A percentile compares a stretch with the other conserved stretches of the same genome.
phyloP scores from a whole-genome alignment of 2,113 vertebrate genomes.

The Python bivittatus region DNA sequence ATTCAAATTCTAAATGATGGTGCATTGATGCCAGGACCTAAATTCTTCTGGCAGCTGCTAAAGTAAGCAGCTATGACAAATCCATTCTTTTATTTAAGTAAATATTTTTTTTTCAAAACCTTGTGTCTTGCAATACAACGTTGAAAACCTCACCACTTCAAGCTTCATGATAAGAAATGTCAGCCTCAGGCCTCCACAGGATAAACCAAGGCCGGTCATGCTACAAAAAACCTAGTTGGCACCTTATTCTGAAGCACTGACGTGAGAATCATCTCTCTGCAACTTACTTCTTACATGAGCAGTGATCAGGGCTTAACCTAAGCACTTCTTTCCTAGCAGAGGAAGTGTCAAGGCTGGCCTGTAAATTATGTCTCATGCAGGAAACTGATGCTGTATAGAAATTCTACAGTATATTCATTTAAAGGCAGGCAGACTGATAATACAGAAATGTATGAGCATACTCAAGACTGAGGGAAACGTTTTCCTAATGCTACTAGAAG shows the following conservation, averaged over 20 bases:
- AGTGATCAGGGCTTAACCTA: conserved; percentile 8
- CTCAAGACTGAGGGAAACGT: not conserved
- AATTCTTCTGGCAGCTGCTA: not conserved
- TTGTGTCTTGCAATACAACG: not conserved
- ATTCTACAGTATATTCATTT: not conserved
- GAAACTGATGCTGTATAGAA: not conserved
- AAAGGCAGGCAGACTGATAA: not conserved
- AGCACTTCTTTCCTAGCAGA: conserved; percentile 18
- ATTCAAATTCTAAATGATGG: not conserved
- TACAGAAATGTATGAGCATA: not conserved
- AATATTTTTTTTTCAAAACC: not conserved
- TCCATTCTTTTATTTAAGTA: not conserved
- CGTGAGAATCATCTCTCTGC: conserved; percentile 24
- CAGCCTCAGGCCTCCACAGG: not conserved
- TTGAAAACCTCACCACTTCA: not conserved
- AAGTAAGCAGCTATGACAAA: not conserved
- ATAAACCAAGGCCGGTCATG: not conserved
- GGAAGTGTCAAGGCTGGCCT: not conserved
- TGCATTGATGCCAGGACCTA: not conserved
- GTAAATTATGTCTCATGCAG: conserved; percentile 16
- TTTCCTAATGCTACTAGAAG: not conserved
- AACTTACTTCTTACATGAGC: not conserved
- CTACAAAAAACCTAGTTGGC: not conserved
- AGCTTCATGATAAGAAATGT: not conserved
- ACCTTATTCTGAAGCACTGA: not conserved